These are phyloP conservation scores for Phoebastria nigripes DNA, from an alignment of 2,797 vertebrate genomes.

Conservation along the genomic window DNA sequence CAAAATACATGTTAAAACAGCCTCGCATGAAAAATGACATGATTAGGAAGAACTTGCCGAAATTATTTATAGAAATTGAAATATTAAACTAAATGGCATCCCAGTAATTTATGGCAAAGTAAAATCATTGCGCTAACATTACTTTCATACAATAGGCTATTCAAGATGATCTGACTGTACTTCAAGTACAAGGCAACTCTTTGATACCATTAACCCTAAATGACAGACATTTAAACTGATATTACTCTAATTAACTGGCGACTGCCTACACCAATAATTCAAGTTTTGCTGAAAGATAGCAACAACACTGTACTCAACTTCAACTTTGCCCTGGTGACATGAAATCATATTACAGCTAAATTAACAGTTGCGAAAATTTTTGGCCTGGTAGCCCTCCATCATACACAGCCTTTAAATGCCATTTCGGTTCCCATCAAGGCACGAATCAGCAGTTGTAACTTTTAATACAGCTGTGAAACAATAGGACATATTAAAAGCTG, in stretches of 20 bases:
- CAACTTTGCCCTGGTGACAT: conserved; percentile 78
- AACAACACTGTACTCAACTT: conserved; percentile 68
- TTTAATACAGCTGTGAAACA: conserved; percentile 83
- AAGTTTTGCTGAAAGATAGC: conserved; percentile 72
- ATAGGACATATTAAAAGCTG: conserved; percentile 80
- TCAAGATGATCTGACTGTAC: conserved; percentile 47
- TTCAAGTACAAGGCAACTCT: conserved; percentile 65
- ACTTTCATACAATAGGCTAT: conserved; percentile 57
- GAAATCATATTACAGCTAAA: conserved; percentile 78
- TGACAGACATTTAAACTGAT: conserved; percentile 78
- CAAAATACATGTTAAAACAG: not conserved
- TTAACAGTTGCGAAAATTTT: conserved; percentile 83
- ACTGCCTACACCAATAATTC: conserved; percentile 73
- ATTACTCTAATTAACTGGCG: conserved; percentile 80
- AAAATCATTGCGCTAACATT: conserved; percentile 47
- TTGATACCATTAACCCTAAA: conserved; percentile 80
- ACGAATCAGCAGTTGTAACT: conserved; percentile 76
- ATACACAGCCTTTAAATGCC: conserved; percentile 78
- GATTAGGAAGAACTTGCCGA: not conserved
- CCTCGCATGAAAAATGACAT: not conserved
- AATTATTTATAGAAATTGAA: conserved; percentile 9
- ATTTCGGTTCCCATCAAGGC: conserved; percentile 80
- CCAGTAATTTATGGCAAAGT: conserved; percentile 53
- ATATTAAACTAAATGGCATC: conserved; percentile 57
- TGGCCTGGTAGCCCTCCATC: conserved; percentile 64